Evolutionary conservation across 2,797 vertebrate genomes (phyloP).

Genomic region (Hafferia zeledoni): DNA sequence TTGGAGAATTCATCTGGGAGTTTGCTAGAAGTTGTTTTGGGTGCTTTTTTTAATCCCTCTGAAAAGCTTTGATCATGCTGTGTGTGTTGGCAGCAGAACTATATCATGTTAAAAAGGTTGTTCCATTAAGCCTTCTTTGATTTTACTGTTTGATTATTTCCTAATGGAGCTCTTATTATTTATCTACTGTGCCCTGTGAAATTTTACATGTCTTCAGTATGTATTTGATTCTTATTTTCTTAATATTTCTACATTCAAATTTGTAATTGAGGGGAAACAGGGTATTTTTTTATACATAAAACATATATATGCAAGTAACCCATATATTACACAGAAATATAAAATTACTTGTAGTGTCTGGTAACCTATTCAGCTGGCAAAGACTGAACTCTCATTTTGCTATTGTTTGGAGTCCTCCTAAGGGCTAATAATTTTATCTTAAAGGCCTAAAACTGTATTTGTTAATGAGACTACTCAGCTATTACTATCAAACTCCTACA

Average conservation of each 20-base stretch:
- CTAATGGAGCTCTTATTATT: neutral
- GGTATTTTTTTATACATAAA: neutral
- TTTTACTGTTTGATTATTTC: neutral
- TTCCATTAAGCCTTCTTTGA: neutral
- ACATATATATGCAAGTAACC: neutral
- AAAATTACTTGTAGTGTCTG: neutral
- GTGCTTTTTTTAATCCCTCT: neutral
- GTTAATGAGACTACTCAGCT: neutral
- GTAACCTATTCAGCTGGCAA: neutral
- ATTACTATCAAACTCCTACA: neutral
- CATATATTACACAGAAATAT: neutral
- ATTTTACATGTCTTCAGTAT: neutral
- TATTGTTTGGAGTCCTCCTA: neutral
- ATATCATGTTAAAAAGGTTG: neutral
- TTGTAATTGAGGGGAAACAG: neutral
- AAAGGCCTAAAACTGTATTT: neutral
- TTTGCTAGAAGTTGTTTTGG: neutral
- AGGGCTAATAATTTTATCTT: neutral
- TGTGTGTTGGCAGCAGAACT: neutral
- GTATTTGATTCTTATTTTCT: neutral
- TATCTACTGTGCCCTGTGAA: neutral
- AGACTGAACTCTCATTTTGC: neutral
- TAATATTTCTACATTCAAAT: neutral
- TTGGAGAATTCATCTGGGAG: neutral
- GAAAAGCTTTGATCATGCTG: constrained; percentile 1